Evolutionary conservation across 1,140 invertebrate genomes (phyloP).

Genomic region (Drosophila sproati): DNA sequence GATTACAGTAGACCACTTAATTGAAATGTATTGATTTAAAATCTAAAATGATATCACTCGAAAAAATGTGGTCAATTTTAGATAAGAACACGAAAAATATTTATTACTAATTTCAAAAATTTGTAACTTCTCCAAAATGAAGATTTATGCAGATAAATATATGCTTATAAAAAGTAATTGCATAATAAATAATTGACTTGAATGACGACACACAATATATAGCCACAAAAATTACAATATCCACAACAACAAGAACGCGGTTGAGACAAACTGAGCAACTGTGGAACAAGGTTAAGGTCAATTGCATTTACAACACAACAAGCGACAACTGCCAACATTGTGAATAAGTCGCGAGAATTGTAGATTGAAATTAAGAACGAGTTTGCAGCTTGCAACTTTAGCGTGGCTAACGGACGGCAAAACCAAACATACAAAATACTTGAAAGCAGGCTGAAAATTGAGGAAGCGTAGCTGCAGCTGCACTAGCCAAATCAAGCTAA

Average conservation of each 20-base stretch:
- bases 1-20: too few relatives aligned
- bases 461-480: constrained; percentile 46
- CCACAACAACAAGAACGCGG: constrained; percentile 39
- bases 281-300: constrained; percentile 80
- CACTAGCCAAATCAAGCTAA: constrained; percentile 63
- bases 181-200: constrained; percentile 8
- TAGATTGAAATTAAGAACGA: constrained; percentile 75
- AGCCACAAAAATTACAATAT: constrained; percentile 14
- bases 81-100: too few relatives aligned
- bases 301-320: constrained; percentile 56
- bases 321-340: constrained; percentile 48
- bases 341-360: constrained; percentile 71
- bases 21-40: too few relatives aligned
- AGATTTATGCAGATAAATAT: not conserved
- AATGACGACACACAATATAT: constrained; percentile 21
- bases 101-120: too few relatives aligned
- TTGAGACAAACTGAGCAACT: constrained; percentile 29
- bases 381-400: constrained; percentile 33
- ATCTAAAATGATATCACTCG: too few relatives aligned
- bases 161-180: not conserved
- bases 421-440: constrained; percentile 36
- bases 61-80: too few relatives aligned
- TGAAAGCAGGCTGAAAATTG: constrained; percentile 26
- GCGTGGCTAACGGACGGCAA: constrained; percentile 15
- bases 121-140: too few relatives aligned